Evolutionary conservation across 1,140 invertebrate species (phyloP).

Genomic region (Drosophila sulfurigaster): DNA sequence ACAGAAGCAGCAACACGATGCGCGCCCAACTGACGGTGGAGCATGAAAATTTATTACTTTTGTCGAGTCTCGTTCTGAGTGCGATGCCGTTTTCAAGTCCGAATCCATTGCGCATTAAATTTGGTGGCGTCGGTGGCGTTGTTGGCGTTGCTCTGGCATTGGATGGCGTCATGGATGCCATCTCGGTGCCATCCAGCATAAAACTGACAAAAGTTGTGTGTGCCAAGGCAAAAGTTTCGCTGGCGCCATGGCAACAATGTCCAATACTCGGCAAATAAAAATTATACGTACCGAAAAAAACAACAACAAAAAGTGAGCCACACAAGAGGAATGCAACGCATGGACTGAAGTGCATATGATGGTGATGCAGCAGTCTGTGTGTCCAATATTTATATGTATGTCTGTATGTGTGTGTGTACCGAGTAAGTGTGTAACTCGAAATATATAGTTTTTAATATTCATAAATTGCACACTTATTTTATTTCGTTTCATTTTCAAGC

Average conservation of each 20-base stretch:
- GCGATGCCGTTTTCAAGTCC: slow-evolving; percentile 35
- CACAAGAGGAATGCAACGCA: slow-evolving; percentile 38
- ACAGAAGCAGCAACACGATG: slow-evolving; percentile 62
- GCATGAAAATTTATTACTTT: slow-evolving; percentile 76
- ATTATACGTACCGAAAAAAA: slow-evolving; percentile 47
- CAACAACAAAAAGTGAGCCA: slow-evolving; percentile 1
- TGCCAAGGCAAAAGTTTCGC: slow-evolving; percentile 43
- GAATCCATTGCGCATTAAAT: slow-evolving; percentile 70
- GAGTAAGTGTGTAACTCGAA: slow-evolving; percentile 32
- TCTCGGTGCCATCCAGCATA: slow-evolving; percentile 40
- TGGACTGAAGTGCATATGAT: slow-evolving; percentile 32
- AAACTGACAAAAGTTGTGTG: slow-evolving; percentile 51
- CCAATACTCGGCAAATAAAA: slow-evolving; percentile 52
- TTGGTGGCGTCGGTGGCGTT: slow-evolving; percentile 52
- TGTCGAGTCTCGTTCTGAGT: slow-evolving; percentile 13
- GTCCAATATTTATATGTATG: neutral
- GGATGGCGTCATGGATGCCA: slow-evolving; percentile 26
- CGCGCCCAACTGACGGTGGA: slow-evolving; percentile 60
- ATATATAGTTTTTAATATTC: slow-evolving; percentile 72
- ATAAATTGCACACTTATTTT: slow-evolving; percentile 62
- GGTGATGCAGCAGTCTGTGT: neutral
- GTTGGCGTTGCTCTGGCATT: slow-evolving; percentile 48
- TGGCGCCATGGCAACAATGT: slow-evolving; percentile 40
- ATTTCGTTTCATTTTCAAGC: slow-evolving; percentile 47
- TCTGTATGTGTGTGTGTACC: slow-evolving; percentile 4